A percentile compares a stretch with the other conserved stretches of the same genome.
Conservation (phyloP, 1,140 invertebrate species). For the Caligus rogercresseyi region DNA sequence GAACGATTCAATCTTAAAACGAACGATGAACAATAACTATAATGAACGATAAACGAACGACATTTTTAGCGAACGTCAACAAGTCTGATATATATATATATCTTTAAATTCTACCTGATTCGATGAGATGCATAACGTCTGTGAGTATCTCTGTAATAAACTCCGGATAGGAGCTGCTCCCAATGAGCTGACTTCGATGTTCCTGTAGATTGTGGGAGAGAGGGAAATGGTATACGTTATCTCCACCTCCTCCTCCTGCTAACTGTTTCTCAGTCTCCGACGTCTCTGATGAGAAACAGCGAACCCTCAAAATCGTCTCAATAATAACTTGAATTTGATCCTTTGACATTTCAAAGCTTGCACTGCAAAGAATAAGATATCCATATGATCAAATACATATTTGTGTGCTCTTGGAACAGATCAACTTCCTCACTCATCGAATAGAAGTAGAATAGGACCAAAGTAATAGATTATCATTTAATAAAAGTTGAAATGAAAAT, state of each 20-base stretch:
- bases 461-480: neutral
- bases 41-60: no score
- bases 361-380: conserved; percentile 1
- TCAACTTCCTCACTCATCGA: neutral
- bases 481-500: neutral
- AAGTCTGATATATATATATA: no score
- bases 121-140: conserved; percentile 2
- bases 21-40: no score
- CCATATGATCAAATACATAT: neutral
- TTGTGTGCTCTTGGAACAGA: neutral
- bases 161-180: neutral
- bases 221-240: neutral
- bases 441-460: neutral
- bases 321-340: neutral
- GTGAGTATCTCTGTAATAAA: conserved; percentile 7
- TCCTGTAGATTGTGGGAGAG: neutral
- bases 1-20: no score
- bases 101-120: no score
- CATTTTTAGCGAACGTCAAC: no score
- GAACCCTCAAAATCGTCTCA: neutral
- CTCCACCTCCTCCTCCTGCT: neutral
- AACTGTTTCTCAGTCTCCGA: neutral
- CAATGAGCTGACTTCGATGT: neutral
- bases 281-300: neutral
- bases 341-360: neutral